These are phyloP conservation scores for Probaryconus sp. DNA, from an alignment of 1,140 invertebrate species.

Conservation along the genomic window DNA sequence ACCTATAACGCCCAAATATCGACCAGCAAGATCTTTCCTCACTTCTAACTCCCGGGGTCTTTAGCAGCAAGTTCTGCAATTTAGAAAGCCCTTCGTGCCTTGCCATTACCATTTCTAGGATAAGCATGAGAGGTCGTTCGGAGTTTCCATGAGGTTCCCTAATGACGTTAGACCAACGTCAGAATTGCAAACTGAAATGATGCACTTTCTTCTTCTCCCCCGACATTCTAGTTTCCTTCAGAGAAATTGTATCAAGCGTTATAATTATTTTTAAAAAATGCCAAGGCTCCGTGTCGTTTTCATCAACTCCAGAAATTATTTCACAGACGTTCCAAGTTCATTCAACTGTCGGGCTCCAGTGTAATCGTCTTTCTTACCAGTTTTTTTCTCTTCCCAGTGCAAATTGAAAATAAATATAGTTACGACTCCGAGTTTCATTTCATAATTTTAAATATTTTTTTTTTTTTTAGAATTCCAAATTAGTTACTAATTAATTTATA, in stretches of 20 bases:
- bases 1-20: conserved; percentile 48
- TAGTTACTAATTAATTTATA: no score
- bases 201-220: conserved; percentile 43
- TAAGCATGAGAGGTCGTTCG: conserved; percentile 44
- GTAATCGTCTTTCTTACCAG: no score
- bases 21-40: conserved; percentile 41
- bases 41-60: conserved; percentile 45
- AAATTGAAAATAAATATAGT: no score
- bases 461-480: no score
- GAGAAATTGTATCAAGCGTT: conserved; percentile 34
- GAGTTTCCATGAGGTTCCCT: conserved; percentile 50
- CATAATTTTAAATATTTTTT: no score
- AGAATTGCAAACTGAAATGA: conserved; percentile 57
- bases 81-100: conserved; percentile 46
- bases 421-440: no score
- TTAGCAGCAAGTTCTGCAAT: conserved; percentile 60
- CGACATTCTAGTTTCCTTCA: conserved; percentile 17
- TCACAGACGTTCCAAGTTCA: no score
- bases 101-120: conserved; percentile 55
- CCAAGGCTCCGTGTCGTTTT: no score
- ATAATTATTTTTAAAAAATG: conserved; percentile 36
- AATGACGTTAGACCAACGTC: conserved; percentile 55
- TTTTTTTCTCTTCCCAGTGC: no score
- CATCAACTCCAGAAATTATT: not conserved
- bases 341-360: no score